Base-by-base conservation (phyloP, 2,797 vertebrate species). In the Macroramphosus scolopax region DNA sequence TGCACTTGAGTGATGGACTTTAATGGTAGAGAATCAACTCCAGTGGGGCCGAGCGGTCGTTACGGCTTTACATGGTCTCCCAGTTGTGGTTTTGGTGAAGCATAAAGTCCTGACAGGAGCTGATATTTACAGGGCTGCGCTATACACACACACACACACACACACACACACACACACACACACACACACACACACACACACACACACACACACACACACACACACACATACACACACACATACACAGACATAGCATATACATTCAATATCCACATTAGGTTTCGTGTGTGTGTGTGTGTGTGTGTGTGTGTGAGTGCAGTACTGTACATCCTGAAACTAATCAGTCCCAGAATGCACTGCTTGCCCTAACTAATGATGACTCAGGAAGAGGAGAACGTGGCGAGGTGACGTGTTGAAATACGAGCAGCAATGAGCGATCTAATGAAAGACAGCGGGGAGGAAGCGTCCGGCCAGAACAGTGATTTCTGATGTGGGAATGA, bases 401-500 rank as follows among this genome's bases (percentile, higher is more conserved):
- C 10, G 58, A 66, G 57, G 73, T 70, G 71, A 77, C 49, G 44
- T 59, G 75, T 56, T 84, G 79, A 85, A 84, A 83, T 86, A 87
- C 30, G 73, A 82, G 73, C 65, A 78, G 68, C 72, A 57, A 53
- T 30, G 41, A 71, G 51, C 54, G 63, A 67, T 77, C 72, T 79
- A 84, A 86, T 51, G 53, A 82, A 68, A 81, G 75, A 79, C 75
- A 77, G 80, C 67, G 25, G 67, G 53, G 48, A 73, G 72, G 57
- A 79, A 67, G 69, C 38, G 48, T 75, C 75, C 47, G 44, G 63
- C 70, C 73, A 68, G 63, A 67, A 67, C 39, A 36, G 74, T 68
- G 78, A 84, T 79, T 78, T 83, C 75, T 83, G 80, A 81, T 63
- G 81, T 83, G 74, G 80, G 71, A 61, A 81, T 68, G 78, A 78